These are phyloP conservation scores for Apeltes quadracus DNA, from an alignment of 2,113 vertebrate genomes.

Conservation along the genomic window DNA sequence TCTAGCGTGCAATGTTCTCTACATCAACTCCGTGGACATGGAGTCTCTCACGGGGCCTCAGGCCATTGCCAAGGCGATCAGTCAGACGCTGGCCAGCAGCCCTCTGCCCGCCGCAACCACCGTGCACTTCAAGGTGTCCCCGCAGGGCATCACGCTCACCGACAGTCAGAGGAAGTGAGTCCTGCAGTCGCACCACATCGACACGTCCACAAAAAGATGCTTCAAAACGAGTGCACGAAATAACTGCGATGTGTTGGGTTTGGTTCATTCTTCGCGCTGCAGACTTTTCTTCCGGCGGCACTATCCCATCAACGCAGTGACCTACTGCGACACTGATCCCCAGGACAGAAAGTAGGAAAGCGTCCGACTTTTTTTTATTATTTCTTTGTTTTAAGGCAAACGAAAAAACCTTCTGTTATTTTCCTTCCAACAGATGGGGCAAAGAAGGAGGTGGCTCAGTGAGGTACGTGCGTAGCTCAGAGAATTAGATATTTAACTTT, in stretches of 20 bases:
- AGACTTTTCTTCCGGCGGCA: slow-evolving; percentile 96
- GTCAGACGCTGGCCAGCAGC: slow-evolving; percentile 86
- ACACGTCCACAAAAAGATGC: background rate
- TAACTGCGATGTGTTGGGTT: background rate
- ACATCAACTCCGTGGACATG: slow-evolving; percentile 97
- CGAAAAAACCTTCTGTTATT: background rate
- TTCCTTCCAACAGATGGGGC: slow-evolving; percentile 79
- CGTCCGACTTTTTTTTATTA: background rate
- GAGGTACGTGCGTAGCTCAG: slow-evolving; percentile 74
- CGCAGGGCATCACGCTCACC: slow-evolving; percentile 95
- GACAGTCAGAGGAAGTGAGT: slow-evolving; percentile 99
- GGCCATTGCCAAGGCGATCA: slow-evolving; percentile 92
- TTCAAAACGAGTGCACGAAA: no score
- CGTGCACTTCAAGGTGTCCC: slow-evolving; percentile 95
- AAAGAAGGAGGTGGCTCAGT: slow-evolving; percentile 83
- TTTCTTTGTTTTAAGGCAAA: background rate
- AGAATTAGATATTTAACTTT: background rate
- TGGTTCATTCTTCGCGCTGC: slow-evolving; percentile 21
- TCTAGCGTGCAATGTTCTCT: slow-evolving; percentile 94
- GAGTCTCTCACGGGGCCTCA: slow-evolving; percentile 96
- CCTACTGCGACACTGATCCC: slow-evolving; percentile 92
- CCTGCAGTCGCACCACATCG: background rate
- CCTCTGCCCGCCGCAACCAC: slow-evolving; percentile 85
- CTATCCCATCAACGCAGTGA: slow-evolving; percentile 92
- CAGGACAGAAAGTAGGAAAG: slow-evolving; percentile 91